Evolutionary conservation across 2,113 vertebrate species (phyloP), one percentile per base, ranked within the genome.

Genomic region (Cepphus grylle): DNA sequence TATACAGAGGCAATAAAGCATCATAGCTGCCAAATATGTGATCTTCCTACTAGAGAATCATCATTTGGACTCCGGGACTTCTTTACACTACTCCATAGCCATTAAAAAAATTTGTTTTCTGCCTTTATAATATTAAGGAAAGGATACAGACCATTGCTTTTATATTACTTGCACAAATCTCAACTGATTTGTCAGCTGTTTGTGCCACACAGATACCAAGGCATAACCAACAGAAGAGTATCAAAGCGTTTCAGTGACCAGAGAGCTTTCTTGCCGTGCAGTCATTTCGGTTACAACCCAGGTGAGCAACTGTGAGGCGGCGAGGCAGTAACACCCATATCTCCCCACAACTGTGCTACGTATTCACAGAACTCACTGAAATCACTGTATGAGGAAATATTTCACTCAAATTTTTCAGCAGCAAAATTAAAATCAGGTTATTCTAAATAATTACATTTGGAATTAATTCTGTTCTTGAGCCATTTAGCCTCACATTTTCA

Each of bases 401-500:
- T 53, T 43, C 79, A 40, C 45, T 21, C 2, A 6, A 8, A 23
- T 67, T 90, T 56, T 92, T 89, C 76, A 81, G 84, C 89, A 89
- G 78, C 6, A 25, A 84, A 94, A 86, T 62, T 18, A 70, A 94
- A 81, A 38, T 86, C 69, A 55, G 55, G 61, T 78, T 86, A 21
- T 66, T 62, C 18, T 34, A 69, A 89, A 58, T 38, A 65, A 65
- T 7, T 30, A 8, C 85, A 78, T 78, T 95, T 90, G 90, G 90
- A 95, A 73, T 73, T 50, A 22, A 55, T 88, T 88, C 53, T 61
- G n/a, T 15, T 59, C 80, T 70, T 42, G 38, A 92, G 71, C 82
- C 74, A 27, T 50, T 70, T 6, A 55, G 79, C 47, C 78, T 56
- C 82, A 63, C 76, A 50, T 94, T 95, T 94, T 83, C 67, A 83